Percentiles rank a stretch among this genome's conserved stretches.
Conservation (phyloP, 2,113 vertebrate species). For the Tachycineta bicolor region DNA sequence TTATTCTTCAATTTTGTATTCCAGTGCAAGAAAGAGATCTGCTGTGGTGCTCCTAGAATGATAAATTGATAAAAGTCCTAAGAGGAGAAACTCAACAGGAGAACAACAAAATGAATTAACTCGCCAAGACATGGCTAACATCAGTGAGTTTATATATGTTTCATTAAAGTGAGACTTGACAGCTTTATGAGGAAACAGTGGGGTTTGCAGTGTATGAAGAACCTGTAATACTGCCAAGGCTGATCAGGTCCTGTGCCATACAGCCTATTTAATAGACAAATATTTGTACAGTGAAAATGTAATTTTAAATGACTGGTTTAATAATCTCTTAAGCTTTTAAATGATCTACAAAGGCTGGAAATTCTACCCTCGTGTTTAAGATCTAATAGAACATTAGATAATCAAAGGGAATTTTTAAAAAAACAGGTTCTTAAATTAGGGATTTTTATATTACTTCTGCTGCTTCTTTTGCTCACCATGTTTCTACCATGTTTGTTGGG, state of each 20-base stretch:
- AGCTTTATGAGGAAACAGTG: constrained; percentile 85
- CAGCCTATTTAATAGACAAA: constrained; percentile 82
- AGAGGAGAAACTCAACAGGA: constrained; percentile 54
- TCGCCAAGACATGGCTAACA: constrained; percentile 75
- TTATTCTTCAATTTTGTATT: constrained; percentile 66
- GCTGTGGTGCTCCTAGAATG: constrained; percentile 53
- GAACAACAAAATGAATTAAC: constrained; percentile 76
- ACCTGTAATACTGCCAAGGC: constrained; percentile 79
- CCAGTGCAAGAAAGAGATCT: constrained; percentile 16
- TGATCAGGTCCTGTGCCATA: constrained; percentile 75
- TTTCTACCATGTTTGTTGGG: not conserved
- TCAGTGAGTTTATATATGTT: constrained; percentile 81
- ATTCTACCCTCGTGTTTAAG: constrained; percentile 67
- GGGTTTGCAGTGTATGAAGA: constrained; percentile 78
- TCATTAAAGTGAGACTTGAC: constrained; percentile 80
- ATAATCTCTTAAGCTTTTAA: constrained; percentile 83
- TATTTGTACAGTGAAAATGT: constrained; percentile 83
- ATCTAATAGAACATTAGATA: constrained; percentile 64
- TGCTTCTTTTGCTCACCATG: not conserved
- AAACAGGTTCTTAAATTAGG: constrained; percentile 42
- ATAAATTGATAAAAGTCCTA: constrained; percentile 69
- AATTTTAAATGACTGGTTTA: constrained; percentile 79
- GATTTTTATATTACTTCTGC: not conserved
- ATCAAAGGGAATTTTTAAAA: constrained; percentile 56
- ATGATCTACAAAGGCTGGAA: constrained; percentile 79